Conservation (phyloP, 1,140 invertebrate species). For the Pissodes strobi region DNA sequence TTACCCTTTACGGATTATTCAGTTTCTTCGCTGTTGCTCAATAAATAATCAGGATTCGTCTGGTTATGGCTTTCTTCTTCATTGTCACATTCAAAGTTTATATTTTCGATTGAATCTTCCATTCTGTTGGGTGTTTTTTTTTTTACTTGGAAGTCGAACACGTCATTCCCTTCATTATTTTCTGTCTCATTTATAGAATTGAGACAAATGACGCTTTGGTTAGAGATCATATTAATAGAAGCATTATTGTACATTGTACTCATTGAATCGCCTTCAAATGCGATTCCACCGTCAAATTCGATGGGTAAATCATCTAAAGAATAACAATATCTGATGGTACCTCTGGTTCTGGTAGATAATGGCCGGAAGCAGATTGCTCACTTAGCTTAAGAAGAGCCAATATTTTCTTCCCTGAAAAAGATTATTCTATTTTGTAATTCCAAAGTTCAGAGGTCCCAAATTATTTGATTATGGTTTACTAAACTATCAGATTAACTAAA, state of each 20-base stretch:
- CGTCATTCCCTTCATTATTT: background rate
- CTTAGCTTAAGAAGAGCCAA: background rate
- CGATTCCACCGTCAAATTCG: background rate
- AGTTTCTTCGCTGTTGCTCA: too few relatives aligned
- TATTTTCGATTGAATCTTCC: too few relatives aligned
- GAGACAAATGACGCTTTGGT: background rate
- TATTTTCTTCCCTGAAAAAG: background rate
- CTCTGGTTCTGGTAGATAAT: background rate
- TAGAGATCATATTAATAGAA: background rate
- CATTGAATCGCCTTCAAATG: background rate
- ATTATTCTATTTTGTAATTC: too few relatives aligned
- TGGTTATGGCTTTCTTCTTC: background rate
- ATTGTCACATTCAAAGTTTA: background rate
- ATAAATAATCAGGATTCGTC: background rate
- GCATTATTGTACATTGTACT: background rate
- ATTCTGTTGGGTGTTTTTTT: background rate
- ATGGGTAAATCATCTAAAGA: background rate
- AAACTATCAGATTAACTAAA: too few relatives aligned
- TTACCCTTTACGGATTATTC: too few relatives aligned
- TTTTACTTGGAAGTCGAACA: background rate
- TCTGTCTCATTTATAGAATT: background rate
- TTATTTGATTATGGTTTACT: too few relatives aligned
- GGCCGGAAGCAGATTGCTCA: too few relatives aligned
- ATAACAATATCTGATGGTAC: background rate
- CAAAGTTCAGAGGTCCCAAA: too few relatives aligned